Evolutionary conservation across 2,113 vertebrate species (phyloP), one percentile per base, ranked within the genome.

Genomic region (Climacteris rufus): DNA sequence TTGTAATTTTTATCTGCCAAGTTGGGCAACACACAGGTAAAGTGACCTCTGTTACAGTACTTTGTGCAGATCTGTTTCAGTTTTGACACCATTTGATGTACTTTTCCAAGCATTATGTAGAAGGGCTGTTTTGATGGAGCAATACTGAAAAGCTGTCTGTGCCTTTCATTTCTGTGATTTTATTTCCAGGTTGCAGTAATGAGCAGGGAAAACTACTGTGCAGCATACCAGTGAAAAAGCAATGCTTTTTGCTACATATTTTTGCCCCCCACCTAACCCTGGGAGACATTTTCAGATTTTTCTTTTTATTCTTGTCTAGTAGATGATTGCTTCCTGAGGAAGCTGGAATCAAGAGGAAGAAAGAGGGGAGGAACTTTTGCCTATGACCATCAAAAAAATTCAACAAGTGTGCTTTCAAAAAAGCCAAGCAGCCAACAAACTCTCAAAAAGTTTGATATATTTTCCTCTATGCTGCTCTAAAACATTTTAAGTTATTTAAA

Each of bases 1-100:
- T 25, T 0, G 0, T 39, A 16, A 40, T 60, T 53, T 52, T 3
- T 75, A 14, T 21, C 30, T 83, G 11, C 59, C 3, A 6, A 37
- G 20, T 2, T 45, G 33, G 22, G 7, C 50, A 78, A n/a, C 13
- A 37, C 6, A 11, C 7, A 66, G 25, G 18, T 78, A 53, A 57
- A 63, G 8, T 63, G 39, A 35, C 28, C 10, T 65, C 52, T 65
- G 30, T 33, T 52, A 28, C 3, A 60, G 19, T 44, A 40, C 5
- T 77, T 84, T 37, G 22, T 24, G 19, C 1, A n/a, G 60, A 64
- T 24, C 33, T 54, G 28, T 44, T n/a, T 15, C 24, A 74, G 17
- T 77, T 87, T 84, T 81, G 25, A 81, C 31, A 60, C 16, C 11
- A 37, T 69, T 83, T 69, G 18, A 47, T 37, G 24, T 24, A 28